Evolutionary conservation across 1,140 invertebrate genomes (phyloP), one percentile per base, ranked within the genome.

Genomic region (Araneus ventricosus): DNA sequence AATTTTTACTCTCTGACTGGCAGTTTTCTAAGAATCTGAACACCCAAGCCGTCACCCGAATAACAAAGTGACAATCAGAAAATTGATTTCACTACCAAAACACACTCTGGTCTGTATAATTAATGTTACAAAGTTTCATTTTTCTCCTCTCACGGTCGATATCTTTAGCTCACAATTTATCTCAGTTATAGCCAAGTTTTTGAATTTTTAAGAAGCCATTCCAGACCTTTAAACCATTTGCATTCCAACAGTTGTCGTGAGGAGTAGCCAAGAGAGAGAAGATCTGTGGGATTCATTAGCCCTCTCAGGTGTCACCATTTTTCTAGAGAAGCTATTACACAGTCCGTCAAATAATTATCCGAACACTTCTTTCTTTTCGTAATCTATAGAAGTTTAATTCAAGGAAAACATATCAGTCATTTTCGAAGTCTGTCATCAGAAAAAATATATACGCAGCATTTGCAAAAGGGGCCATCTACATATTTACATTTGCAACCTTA

Each of bases 241-340:
- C 41, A 80, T 10, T 5, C 20, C 17, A 61, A 22, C 20, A 88
- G 6, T 52, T 59, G 20, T 22, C 57, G 6, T 14, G 85, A 17
- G 22, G 57, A 75, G 57, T 37, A 70, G 24, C 92, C 92, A 8
- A 85, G 24, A 37, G 34, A 75, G 22, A 61, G 30, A 39, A 88
- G 1, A 52, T 75, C 61, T 6, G 63, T 34, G 30, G 24, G 27
- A 87, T 94, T 94, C 4, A 92, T 75, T 30, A 24, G 14, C 59
- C 89, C 93, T 34, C 79, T 37, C 17, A 90, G n/a, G 41, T 75
- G 70, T 61, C 34, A 85, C 89, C 82, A 91, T 39, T 17, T 17
- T 20, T 92, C n/a, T 8, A 4, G 4, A 59, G 1, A 20, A 7
- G 93, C 91, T 24, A 92, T 70, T 30, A 34, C 24, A n/a, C n/a